Evolutionary conservation across 2,797 vertebrate genomes (phyloP), one percentile per base, ranked within the genome.

Genomic region (Sphenopsis melanotis): DNA sequence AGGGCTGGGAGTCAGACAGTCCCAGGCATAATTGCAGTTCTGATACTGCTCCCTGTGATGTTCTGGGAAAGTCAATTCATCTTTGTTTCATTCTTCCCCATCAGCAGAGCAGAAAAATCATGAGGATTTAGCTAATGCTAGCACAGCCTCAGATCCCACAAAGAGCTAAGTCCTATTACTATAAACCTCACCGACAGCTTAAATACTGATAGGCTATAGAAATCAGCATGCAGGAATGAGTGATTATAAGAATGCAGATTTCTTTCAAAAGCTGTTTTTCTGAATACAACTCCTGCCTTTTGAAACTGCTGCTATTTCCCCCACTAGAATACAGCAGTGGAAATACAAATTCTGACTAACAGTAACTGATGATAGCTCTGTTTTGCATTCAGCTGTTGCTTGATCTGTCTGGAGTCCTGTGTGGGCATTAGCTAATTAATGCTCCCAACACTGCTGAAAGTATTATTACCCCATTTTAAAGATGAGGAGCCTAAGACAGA

Each of bases 341-440:
- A 93, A 91, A 83, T 81, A 96, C 56, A 94, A 96, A 93, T 94
- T 90, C 93, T 95, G 92, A 94, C 87, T 96, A 96, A 97, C 52
- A 96, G 89, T 94, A 96, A 93, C 77, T 76, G 85, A 91, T 88
- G 77, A 96, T 79, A 93, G 41, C 52, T 66, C 70, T 84, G 34
- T 82, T 96, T 93, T 83, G 87, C 79, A 92, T 69, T 92, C 83
- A 70, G 82, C 30, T 85, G 14, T 57, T 88, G 66, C 86, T 89
- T 91, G 94, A 91, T 90, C 89, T 76, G 87, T 95, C 93, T 96
- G 87, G 77, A 96, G 82, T 74, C 66, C 60, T 93, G 81, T 90
- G 87, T 80, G 76, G 86, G 94, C 91, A 97, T 74, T 94, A 94
- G 77, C 91, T 95, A 96, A 97, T 93, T 88, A 96, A 95, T 66